Evolutionary conservation across 2,888 invertebrate species (phyloP).

Genomic region (Matsumyia berberina): DNA sequence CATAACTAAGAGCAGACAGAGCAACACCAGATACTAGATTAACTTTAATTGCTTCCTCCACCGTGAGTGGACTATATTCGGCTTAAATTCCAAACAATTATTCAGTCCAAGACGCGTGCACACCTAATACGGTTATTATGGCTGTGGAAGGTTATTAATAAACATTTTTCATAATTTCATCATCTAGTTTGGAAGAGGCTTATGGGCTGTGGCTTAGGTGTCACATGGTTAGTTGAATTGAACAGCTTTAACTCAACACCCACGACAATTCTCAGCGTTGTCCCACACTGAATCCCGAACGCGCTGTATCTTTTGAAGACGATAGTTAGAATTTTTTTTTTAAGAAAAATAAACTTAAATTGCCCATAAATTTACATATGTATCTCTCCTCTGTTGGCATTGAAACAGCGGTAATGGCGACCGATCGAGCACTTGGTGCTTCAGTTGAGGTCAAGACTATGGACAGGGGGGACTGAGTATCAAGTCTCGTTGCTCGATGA

Average conservation of each 20-base stretch:
- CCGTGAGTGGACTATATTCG: constrained; percentile 29
- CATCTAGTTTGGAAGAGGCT: constrained; percentile 39
- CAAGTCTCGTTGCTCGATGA: constrained; percentile 48
- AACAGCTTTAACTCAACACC: constrained; percentile 37
- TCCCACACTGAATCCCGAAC: background rate
- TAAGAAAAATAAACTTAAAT: constrained; percentile 27
- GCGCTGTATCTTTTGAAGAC: constrained; percentile 12
- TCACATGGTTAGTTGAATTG: constrained; percentile 31
- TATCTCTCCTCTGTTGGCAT: constrained; percentile 34
- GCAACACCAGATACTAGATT: constrained; percentile 15
- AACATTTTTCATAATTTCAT: constrained; percentile 60
- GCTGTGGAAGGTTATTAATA: constrained; percentile 62
- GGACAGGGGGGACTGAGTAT: background rate
- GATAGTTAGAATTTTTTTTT: constrained; percentile 32
- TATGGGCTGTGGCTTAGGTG: constrained; percentile 45
- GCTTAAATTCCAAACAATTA: constrained; percentile 15
- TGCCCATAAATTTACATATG: constrained; percentile 48
- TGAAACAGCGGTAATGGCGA: constrained; percentile 41
- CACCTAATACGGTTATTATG: constrained; percentile 53
- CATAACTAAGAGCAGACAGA: constrained; percentile 15
- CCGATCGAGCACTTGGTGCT: constrained; percentile 12
- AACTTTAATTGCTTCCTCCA: constrained; percentile 64
- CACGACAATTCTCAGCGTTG: constrained; percentile 15
- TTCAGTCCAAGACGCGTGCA: constrained; percentile 47
- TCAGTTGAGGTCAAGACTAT: constrained; percentile 23